Percentiles rank a stretch among this genome's conserved stretches.
phyloP scores from a whole-genome alignment of 1,140 invertebrate species.

The Melipona quadrifasciata region DNA sequence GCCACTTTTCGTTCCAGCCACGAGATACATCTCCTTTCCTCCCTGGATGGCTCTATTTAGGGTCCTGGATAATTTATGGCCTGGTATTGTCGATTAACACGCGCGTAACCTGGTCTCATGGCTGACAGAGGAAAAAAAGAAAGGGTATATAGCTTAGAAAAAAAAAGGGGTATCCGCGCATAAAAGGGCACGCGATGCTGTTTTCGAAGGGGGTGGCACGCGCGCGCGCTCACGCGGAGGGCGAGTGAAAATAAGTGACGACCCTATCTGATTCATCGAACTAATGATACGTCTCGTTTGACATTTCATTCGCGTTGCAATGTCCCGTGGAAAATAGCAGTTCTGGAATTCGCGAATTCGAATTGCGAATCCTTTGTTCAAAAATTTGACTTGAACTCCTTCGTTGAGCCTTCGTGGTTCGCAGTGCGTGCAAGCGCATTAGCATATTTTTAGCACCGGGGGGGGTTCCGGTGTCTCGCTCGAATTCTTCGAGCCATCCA shows the following conservation, averaged over 20 bases:
- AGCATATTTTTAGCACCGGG: not conserved
- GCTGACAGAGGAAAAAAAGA: slow-evolving; percentile 29
- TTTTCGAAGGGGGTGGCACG: slow-evolving; percentile 71
- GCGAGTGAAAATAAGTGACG: slow-evolving; percentile 53
- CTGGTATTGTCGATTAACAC: slow-evolving; percentile 80
- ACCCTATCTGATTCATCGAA: slow-evolving; percentile 79
- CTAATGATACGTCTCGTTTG: slow-evolving; percentile 78
- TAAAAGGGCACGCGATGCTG: slow-evolving; percentile 80
- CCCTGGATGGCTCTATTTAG: slow-evolving; percentile 79
- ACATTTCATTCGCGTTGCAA: slow-evolving; percentile 56
- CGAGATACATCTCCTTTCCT: slow-evolving; percentile 28
- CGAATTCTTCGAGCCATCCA: slow-evolving; percentile 18
- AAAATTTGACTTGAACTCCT: not conserved
- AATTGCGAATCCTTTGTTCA: not conserved
- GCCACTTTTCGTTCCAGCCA: slow-evolving; percentile 10
- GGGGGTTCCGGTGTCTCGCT: not conserved
- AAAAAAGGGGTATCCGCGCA: slow-evolving; percentile 68
- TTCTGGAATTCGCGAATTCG: not conserved
- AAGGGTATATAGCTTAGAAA: slow-evolving; percentile 50
- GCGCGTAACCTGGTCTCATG: slow-evolving; percentile 71
- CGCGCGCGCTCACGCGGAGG: slow-evolving; percentile 48
- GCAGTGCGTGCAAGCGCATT: not conserved
- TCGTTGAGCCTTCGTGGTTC: not conserved
- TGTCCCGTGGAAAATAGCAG: too few species aligned
- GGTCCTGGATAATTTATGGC: slow-evolving; percentile 81